A percentile compares a stretch with the other conserved stretches of the same genome.
These are phyloP conservation scores for Leptinotarsa undecemlineata DNA, from an alignment of 1,140 invertebrate species.

Conservation along the genomic window DNA sequence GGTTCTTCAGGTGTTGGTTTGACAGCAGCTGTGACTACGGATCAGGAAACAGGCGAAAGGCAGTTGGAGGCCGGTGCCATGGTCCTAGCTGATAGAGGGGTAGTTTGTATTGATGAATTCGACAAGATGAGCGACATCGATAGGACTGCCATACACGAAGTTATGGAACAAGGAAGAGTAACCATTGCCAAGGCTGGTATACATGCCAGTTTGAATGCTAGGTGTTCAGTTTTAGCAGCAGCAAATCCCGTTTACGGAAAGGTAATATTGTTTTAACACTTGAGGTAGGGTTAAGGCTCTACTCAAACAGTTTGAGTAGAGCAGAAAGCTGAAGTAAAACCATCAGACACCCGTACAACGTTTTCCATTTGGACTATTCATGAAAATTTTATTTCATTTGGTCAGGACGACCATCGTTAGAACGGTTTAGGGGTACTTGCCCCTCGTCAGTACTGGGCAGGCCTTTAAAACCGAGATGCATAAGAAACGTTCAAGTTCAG, in stretches of 20 bases:
- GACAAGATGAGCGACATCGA: constrained; percentile 99
- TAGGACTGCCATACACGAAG: constrained; percentile 98
- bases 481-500: too few relatives aligned
- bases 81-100: constrained; percentile 92
- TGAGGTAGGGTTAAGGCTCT: too few relatives aligned
- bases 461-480: too few relatives aligned
- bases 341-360: too few relatives aligned
- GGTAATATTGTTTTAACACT: constrained; percentile 59
- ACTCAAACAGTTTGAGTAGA: too few relatives aligned
- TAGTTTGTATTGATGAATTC: constrained; percentile 99
- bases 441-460: too few relatives aligned
- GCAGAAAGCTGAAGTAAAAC: too few relatives aligned
- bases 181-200: constrained; percentile 99
- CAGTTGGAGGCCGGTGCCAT: constrained; percentile 97
- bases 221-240: constrained; percentile 96
- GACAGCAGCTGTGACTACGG: constrained; percentile 96
- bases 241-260: constrained; percentile 99
- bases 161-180: constrained; percentile 94
- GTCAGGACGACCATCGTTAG: too few relatives aligned
- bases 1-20: constrained; percentile 93
- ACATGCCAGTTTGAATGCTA: constrained; percentile 95
- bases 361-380: too few relatives aligned
- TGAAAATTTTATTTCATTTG: too few relatives aligned
- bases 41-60: constrained; percentile 87
- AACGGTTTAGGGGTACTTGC: too few relatives aligned